A percentile compares a stretch with the other conserved stretches of the same genome.
Evolutionary conservation across 2,797 vertebrate species (phyloP).

Genomic region (Bradypus variegatus): DNA sequence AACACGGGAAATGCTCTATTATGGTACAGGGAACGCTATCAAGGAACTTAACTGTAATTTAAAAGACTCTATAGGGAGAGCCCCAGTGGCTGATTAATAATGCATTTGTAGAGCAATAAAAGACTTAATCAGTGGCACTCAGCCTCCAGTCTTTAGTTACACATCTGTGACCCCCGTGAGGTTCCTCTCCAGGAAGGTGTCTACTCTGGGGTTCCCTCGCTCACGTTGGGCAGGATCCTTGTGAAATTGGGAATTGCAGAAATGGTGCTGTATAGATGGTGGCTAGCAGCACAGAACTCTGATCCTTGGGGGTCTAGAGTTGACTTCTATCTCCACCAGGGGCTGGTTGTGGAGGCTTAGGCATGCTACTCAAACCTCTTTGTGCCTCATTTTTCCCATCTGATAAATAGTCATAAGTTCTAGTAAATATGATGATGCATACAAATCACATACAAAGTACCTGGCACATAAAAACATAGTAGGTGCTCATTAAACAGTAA

Average conservation of each 20-base stretch:
- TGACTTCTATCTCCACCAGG: neutral
- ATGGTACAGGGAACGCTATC: constrained; percentile 55
- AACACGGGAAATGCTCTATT: constrained; percentile 54
- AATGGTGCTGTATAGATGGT: neutral
- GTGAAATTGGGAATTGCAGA: constrained; percentile 1
- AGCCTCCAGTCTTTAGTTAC: constrained; percentile 48
- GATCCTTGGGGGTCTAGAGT: neutral
- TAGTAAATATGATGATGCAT: neutral
- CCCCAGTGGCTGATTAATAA: constrained; percentile 72
- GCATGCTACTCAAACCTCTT: neutral
- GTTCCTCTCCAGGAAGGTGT: accelerated
- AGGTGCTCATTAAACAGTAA: neutral
- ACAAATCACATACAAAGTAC: neutral
- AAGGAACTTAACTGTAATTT: constrained; percentile 67
- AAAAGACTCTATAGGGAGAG: constrained; percentile 64
- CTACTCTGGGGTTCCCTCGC: neutral
- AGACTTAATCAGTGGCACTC: constrained; percentile 58
- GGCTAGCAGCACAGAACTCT: neutral
- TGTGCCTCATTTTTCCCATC: neutral
- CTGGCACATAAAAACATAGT: neutral
- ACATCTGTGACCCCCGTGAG: constrained; percentile 29
- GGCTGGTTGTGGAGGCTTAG: neutral
- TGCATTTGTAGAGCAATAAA: constrained; percentile 62
- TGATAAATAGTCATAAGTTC: neutral
- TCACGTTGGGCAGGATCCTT: neutral